Conservation (phyloP, 2,888 invertebrate genomes). For the Lithophane semibrunnea region DNA sequence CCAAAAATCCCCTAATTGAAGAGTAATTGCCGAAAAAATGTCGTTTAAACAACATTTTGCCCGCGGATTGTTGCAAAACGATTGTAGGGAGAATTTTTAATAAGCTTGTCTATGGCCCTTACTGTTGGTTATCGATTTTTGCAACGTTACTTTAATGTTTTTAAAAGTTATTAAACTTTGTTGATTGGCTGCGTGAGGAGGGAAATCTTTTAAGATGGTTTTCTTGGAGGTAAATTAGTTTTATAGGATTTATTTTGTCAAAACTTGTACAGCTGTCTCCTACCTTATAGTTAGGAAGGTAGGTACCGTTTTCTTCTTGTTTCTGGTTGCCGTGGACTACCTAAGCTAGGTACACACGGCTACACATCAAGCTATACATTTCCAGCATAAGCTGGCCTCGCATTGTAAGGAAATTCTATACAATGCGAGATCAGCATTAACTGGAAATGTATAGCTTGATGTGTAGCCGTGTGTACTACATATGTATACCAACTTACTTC, state of each 20-base stretch:
- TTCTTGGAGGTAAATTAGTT: constrained; percentile 3
- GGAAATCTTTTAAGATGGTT: constrained; percentile 6
- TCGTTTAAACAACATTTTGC: constrained; percentile 59
- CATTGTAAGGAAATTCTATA: too few species aligned
- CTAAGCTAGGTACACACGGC: too few species aligned
- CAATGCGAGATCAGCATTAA: too few species aligned
- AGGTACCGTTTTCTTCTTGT: neutral
- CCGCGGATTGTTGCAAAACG: constrained; percentile 52
- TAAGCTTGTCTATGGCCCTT: constrained; percentile 55
- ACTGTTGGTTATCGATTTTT: constrained; percentile 49
- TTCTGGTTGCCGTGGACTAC: neutral
- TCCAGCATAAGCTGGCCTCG: too few species aligned
- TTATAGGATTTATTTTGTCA: constrained; percentile 17
- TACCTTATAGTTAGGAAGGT: neutral
- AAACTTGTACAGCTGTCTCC: neutral
- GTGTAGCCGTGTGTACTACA: too few species aligned
- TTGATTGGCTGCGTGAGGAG: constrained; percentile 40
- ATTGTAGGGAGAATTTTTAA: constrained; percentile 56
- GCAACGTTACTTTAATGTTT: constrained; percentile 34
- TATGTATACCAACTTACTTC: neutral
- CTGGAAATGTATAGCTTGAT: too few species aligned
- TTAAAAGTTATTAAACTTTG: constrained; percentile 50
- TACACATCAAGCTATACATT: too few species aligned
- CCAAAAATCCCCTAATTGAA: constrained; percentile 64
- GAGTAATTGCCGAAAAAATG: constrained; percentile 67